These are phyloP conservation scores for Chrysotoxum bicinctum DNA, from an alignment of 2,888 invertebrate species.

Conservation along the genomic window DNA sequence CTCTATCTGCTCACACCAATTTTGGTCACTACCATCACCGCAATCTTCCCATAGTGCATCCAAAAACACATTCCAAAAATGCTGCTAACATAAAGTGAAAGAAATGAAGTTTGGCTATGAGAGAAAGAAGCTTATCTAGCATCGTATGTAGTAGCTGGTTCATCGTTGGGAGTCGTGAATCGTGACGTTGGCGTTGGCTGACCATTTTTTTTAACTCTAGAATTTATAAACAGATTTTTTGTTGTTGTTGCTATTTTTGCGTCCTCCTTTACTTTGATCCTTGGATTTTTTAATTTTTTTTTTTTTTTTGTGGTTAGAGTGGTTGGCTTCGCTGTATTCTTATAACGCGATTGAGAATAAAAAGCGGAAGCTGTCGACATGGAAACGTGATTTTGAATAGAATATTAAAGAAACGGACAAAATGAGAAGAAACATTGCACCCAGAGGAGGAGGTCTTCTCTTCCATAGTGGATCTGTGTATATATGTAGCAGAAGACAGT, in stretches of 20 bases:
- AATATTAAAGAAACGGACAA: constrained; percentile 71
- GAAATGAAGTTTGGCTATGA: constrained; percentile 12
- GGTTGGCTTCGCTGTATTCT: constrained; percentile 51
- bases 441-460: neutral
- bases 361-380: constrained; percentile 72
- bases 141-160: constrained; percentile 11
- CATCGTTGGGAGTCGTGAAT: constrained; percentile 20
- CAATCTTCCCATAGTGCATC: constrained; percentile 34
- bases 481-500: neutral
- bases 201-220: constrained; percentile 41
- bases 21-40: constrained; percentile 42
- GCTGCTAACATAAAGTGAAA: constrained; percentile 31
- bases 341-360: constrained; percentile 62
- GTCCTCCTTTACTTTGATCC: constrained; percentile 51
- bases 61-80: constrained; percentile 40
- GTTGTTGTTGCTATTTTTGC: constrained; percentile 18
- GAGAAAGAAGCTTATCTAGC: constrained; percentile 42
- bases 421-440: constrained; percentile 50
- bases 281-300: constrained; percentile 22
- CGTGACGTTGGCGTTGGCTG: constrained; percentile 20
- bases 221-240: constrained; percentile 60
- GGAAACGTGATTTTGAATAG: constrained; percentile 73
- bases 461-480: neutral
- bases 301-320: constrained; percentile 51
- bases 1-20: constrained; percentile 15